Percentiles rank a stretch among this genome's conserved stretches.
phyloP scores from a whole-genome alignment of 2,797 vertebrate genomes.

The Betta splendens region DNA sequence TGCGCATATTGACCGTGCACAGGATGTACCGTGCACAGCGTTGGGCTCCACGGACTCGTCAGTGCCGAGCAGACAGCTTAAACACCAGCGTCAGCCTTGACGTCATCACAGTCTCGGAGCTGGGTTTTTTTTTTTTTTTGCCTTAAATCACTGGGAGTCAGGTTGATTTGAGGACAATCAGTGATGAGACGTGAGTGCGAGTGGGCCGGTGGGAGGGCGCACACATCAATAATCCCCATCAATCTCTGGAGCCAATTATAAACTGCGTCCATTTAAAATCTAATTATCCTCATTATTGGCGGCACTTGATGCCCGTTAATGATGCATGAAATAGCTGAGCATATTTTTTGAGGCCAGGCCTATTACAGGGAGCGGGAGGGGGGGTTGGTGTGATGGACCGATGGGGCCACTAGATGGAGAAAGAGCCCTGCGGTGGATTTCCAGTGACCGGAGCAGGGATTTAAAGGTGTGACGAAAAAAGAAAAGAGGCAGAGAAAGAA shows the following conservation, averaged over 20 bases:
- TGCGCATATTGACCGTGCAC: too few relatives aligned
- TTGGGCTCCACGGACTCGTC: too few relatives aligned
- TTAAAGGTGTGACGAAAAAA: slow-evolving; percentile 1
- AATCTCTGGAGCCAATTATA: slow-evolving; percentile 63
- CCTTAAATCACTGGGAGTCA: slow-evolving; percentile 8
- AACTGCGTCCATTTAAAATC: slow-evolving; percentile 75
- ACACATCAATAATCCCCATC: slow-evolving; percentile 66
- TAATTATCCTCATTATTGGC: slow-evolving; percentile 75
- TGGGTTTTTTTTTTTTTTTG: neutral
- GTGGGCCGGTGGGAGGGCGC: slow-evolving; percentile 21
- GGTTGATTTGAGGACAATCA: slow-evolving; percentile 32
- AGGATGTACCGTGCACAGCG: too few relatives aligned
- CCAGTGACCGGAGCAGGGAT: neutral
- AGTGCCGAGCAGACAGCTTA: too few relatives aligned
- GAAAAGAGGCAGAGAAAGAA: neutral
- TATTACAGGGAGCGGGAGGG: neutral
- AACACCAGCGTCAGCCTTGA: too few relatives aligned
- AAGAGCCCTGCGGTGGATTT: slow-evolving; percentile 16
- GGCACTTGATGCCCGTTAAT: slow-evolving; percentile 66
- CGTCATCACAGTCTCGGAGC: neutral
- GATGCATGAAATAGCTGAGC: slow-evolving; percentile 65
- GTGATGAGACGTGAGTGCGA: slow-evolving; percentile 6
- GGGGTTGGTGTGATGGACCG: slow-evolving; percentile 18
- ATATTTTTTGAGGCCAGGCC: slow-evolving; percentile 23
- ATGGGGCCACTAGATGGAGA: slow-evolving; percentile 50